Percentiles rank a stretch among this genome's conserved stretches.
phyloP scores from a whole-genome alignment of 2,888 invertebrate species.

The Temnothorax rugatulus region DNA sequence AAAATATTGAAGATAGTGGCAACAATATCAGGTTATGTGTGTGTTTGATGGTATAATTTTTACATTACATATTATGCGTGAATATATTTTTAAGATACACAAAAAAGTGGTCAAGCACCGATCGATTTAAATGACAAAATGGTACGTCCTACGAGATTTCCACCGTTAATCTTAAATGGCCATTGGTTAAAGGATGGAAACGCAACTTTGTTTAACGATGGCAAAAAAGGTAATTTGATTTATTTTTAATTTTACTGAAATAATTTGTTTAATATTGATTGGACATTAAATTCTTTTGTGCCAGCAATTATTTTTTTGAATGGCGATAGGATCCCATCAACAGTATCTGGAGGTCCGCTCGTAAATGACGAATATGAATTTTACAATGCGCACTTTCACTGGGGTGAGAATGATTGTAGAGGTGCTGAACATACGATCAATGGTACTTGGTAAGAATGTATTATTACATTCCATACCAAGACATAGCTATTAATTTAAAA shows the following conservation, averaged over 20 bases:
- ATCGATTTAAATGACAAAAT: conserved; percentile 78
- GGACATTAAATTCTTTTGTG: background rate
- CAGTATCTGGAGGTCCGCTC: conserved; percentile 79
- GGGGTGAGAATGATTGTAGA: conserved; percentile 78
- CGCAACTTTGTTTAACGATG: conserved; percentile 76
- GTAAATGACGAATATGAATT: conserved; percentile 78
- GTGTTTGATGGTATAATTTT: background rate
- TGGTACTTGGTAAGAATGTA: conserved; percentile 75
- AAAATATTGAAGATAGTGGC: background rate
- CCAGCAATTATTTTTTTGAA: conserved; percentile 73
- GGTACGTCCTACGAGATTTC: conserved; percentile 65
- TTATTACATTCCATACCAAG: no score
- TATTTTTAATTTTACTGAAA: background rate
- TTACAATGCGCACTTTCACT: conserved; percentile 78
- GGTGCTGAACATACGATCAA: conserved; percentile 82
- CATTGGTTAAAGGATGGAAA: conserved; percentile 82
- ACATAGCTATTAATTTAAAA: background rate
- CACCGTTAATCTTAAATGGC: conserved; percentile 78
- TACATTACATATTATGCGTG: background rate
- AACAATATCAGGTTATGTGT: background rate
- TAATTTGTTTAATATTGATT: background rate
- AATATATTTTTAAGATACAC: conserved; percentile 58
- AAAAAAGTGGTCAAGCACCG: conserved; percentile 78
- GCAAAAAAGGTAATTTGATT: conserved; percentile 72
- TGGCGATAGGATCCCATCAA: conserved; percentile 79